A percentile compares a stretch with the other conserved stretches of the same genome.
Evolutionary conservation across 2,113 vertebrate species (phyloP).

Genomic region (Oryzias woworae): DNA sequence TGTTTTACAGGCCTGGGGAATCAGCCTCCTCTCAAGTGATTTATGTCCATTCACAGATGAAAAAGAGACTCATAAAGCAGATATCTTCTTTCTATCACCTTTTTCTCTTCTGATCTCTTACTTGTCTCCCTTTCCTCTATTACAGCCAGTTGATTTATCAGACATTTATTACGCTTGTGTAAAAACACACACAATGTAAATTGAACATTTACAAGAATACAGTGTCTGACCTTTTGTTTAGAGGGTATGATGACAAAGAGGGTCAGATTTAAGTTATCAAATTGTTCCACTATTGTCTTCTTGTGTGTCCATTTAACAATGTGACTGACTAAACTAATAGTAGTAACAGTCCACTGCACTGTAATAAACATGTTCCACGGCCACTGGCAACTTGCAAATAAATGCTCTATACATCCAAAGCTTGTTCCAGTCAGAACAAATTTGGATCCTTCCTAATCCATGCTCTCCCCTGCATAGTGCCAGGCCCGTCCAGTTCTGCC

Average conservation of each 20-base stretch:
- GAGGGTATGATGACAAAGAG: neutral
- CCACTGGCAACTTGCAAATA: slow-evolving; percentile 41
- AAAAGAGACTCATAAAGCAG: slow-evolving; percentile 63
- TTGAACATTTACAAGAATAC: no score
- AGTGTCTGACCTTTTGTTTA: no score
- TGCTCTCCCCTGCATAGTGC: slow-evolving; percentile 39
- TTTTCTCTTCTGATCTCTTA: slow-evolving; percentile 51
- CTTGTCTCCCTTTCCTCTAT: slow-evolving; percentile 20
- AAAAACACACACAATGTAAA: no score
- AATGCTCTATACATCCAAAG: slow-evolving; percentile 34
- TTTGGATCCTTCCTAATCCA: slow-evolving; percentile 61
- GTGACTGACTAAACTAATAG: slow-evolving; percentile 50
- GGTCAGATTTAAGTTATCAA: slow-evolving; percentile 3
- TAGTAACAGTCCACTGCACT: slow-evolving; percentile 37
- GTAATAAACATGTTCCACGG: slow-evolving; percentile 51
- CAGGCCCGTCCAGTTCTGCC: slow-evolving; percentile 29
- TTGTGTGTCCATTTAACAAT: slow-evolving; percentile 44
- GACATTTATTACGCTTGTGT: slow-evolving; percentile 45
- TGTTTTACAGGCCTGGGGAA: slow-evolving; percentile 56
- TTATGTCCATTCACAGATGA: slow-evolving; percentile 58
- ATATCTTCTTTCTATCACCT: slow-evolving; percentile 61
- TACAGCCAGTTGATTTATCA: slow-evolving; percentile 58
- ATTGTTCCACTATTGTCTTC: slow-evolving; percentile 36
- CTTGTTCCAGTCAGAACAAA: slow-evolving; percentile 54
- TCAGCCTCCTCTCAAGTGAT: slow-evolving; percentile 60